Evolutionary conservation across 1,140 invertebrate genomes (phyloP), one percentile per base, ranked within the genome.

Genomic region (Liolophura sinensis): DNA sequence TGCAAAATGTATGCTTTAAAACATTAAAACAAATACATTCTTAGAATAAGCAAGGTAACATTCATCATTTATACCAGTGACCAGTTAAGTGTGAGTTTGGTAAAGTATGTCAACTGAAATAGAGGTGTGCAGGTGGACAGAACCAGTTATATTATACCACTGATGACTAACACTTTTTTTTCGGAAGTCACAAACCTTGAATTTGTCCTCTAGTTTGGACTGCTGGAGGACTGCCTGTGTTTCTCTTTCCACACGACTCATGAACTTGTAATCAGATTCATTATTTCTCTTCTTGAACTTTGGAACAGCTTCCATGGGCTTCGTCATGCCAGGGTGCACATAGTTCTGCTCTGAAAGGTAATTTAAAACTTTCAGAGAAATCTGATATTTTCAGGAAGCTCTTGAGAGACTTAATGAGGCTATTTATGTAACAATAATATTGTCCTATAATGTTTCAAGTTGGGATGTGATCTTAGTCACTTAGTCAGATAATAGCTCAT

Each of bases 151-250:
- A 20, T 20, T 24, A n/a, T 54, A 24, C 12, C 3, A 20, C 1
- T 24, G 24, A 20, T 20, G 18, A 54, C 12, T 3, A n/a, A n/a
- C n/a, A n/a, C n/a, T n/a, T n/a, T n/a, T n/a, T n/a, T 20, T 1
- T 54, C 18, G 3, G 7, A 54, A n/a, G 24, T 54, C 18, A 54
- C 3, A 20, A 54, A 54, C 76, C 59, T 70, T 51, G 62, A 66
- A 78, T 54, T 75, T 72, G 20, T 75, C 65, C 51, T 73, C 71
- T 18, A 78, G 49, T 60, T 78, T 58, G 22, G 71, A 57, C 55
- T 65, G 67, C 20, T 66, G 47, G n/a, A 78, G 56, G n/a, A 74
- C 73, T 49, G 61, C 65, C 27, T 70, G 48, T 48, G 74, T 67
- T 56, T 71, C 72, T 59, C 67, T 66, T 24, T 78, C 70, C 6